These are phyloP conservation scores for Phymanthus crucifer DNA, from an alignment of 92 coral and sea anemone genomes.

Conservation along the genomic window DNA sequence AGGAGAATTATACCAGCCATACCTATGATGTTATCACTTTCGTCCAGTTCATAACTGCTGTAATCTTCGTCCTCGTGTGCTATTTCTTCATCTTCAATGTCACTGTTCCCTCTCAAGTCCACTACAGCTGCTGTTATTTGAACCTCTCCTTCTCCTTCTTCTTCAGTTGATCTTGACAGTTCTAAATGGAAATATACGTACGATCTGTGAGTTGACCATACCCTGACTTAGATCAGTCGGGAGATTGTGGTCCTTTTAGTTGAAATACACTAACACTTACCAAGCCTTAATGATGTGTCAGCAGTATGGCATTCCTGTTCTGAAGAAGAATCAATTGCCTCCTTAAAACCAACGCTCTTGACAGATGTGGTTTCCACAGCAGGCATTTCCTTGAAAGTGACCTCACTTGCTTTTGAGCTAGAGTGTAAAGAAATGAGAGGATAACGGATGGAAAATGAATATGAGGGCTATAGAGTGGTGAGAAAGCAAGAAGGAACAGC, in stretches of 20 bases:
- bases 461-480: too few species aligned
- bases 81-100: constrained; percentile 65
- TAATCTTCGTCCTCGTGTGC: constrained; percentile 75
- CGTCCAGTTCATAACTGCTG: constrained; percentile 73
- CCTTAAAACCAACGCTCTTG: constrained; percentile 19
- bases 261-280: background rate
- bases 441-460: too few species aligned
- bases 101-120: constrained; percentile 63
- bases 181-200: background rate
- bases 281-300: constrained; percentile 16
- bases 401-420: constrained; percentile 13
- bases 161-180: constrained; percentile 32
- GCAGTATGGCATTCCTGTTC: background rate
- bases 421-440: background rate
- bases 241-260: background rate
- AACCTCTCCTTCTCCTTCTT: constrained; percentile 66
- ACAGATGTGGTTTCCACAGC: constrained; percentile 45
- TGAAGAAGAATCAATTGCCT: background rate
- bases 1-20: too few species aligned
- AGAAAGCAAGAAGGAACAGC: too few species aligned
- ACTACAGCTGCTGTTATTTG: constrained; percentile 91
- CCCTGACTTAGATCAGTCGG: background rate
- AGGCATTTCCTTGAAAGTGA: constrained; percentile 8
- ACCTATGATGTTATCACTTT: constrained; percentile 62
- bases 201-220: background rate